phyloP scores from a whole-genome alignment of 2,888 invertebrate species.

The Eristalinus sepulchralis region DNA sequence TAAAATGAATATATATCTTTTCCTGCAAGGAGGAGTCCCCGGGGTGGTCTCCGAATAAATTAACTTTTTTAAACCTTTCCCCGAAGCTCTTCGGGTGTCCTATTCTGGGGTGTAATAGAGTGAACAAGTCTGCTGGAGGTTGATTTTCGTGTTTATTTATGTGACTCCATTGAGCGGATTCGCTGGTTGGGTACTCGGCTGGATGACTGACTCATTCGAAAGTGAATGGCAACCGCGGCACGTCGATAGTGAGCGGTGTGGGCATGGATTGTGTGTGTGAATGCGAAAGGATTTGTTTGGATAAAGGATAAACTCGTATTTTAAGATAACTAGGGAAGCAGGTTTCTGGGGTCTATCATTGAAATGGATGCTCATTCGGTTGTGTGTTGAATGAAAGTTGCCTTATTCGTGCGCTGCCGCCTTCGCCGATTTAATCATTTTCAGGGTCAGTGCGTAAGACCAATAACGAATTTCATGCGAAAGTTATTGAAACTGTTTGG shows the following conservation, averaged over 20 bases:
- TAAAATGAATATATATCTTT: constrained; percentile 67
- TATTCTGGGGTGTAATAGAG: constrained; percentile 62
- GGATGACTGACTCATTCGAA: constrained; percentile 57
- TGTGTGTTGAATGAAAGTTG: constrained; percentile 63
- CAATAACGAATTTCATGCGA: constrained; percentile 4
- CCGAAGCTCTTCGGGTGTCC: constrained; percentile 35
- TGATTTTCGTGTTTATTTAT: constrained; percentile 65
- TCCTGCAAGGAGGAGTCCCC: background rate
- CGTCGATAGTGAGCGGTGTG: background rate
- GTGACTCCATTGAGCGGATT: constrained; percentile 43
- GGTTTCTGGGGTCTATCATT: constrained; percentile 45
- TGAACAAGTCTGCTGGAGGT: constrained; percentile 40
- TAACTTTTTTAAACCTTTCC: constrained; percentile 42
- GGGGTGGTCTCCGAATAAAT: constrained; percentile 62
- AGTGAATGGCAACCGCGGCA: constrained; percentile 26
- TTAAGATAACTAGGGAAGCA: constrained; percentile 42
- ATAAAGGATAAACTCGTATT: constrained; percentile 46
- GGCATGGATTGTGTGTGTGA: background rate
- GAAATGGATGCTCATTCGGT: constrained; percentile 66
- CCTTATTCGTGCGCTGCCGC: constrained; percentile 39
- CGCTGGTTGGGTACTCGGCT: constrained; percentile 14
- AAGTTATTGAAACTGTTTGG: constrained; percentile 22
- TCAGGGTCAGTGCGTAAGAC: constrained; percentile 44
- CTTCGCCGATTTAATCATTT: constrained; percentile 57
- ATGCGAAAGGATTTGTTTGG: constrained; percentile 35